These are phyloP conservation scores for Peromyscus maniculatus DNA, from an alignment of 2,113 vertebrate species.

Conservation along the genomic window DNA sequence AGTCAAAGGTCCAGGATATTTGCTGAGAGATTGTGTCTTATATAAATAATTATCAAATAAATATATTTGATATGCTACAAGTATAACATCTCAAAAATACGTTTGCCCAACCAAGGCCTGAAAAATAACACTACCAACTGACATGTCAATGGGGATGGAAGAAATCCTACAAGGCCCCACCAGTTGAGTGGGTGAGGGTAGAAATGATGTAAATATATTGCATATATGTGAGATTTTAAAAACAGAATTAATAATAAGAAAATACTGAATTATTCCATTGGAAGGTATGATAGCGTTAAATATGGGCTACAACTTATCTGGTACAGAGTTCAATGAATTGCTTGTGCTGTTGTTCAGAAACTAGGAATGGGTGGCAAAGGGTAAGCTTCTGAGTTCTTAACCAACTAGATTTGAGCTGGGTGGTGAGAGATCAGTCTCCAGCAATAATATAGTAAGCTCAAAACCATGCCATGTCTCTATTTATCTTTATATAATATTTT, in stretches of 20 bases:
- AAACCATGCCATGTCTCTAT: no score
- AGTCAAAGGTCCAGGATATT: not conserved
- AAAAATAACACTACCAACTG: not conserved
- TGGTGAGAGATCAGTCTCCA: not conserved
- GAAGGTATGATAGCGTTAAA: not conserved
- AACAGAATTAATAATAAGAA: not conserved
- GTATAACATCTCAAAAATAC: not conserved
- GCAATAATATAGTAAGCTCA: not conserved
- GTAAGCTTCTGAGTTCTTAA: not conserved
- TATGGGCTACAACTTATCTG: not conserved
- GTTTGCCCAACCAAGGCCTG: not conserved
- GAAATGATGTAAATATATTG: not conserved
- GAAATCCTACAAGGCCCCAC: not conserved
- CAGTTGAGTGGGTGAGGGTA: not conserved
- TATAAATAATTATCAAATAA: no score
- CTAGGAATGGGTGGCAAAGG: not conserved
- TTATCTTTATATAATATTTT: not conserved
- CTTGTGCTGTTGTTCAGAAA: not conserved
- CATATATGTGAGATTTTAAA: not conserved
- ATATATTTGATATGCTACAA: not conserved
- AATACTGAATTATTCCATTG: not conserved
- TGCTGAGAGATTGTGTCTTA: not conserved
- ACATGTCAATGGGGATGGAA: not conserved
- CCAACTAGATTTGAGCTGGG: not conserved
- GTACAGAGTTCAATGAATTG: not conserved